A percentile compares a stretch with the other conserved stretches of the same genome.
These are phyloP conservation scores for Leptothorax acervorum DNA, from an alignment of 2,888 invertebrate genomes.

Conservation along the genomic window DNA sequence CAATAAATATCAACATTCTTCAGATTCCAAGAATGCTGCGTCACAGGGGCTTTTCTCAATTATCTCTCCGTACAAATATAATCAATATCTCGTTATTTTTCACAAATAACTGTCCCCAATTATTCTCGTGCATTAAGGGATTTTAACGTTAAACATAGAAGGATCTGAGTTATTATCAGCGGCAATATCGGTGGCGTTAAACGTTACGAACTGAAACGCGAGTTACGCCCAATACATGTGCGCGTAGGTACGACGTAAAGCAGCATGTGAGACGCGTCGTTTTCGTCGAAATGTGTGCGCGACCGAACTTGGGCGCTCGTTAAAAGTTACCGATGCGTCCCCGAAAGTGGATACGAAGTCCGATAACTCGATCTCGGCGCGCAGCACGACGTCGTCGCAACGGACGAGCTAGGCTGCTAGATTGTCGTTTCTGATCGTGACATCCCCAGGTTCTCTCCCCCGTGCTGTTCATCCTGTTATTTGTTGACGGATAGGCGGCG, in stretches of 20 bases:
- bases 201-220: background rate
- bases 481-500: slow-evolving; percentile 26
- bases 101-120: background rate
- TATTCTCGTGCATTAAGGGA: background rate
- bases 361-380: slow-evolving; percentile 66
- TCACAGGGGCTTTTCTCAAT: background rate
- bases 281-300: slow-evolving; percentile 37
- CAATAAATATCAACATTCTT: background rate
- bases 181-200: background rate
- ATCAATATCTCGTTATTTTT: background rate
- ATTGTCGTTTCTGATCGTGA: slow-evolving; percentile 54
- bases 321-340: slow-evolving; percentile 68
- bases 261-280: slow-evolving; percentile 22
- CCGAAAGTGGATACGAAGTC: slow-evolving; percentile 62
- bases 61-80: background rate
- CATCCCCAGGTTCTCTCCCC: background rate
- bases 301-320: slow-evolving; percentile 66
- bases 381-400: slow-evolving; percentile 35
- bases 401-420: slow-evolving; percentile 47
- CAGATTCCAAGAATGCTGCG: background rate
- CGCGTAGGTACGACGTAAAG: background rate
- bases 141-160: background rate
- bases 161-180: background rate
- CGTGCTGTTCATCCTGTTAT: slow-evolving; percentile 19
- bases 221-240: background rate